Evolutionary conservation across 2,888 invertebrate species (phyloP), one percentile per base, ranked within the genome.

Genomic region (Pomacea canaliculata): DNA sequence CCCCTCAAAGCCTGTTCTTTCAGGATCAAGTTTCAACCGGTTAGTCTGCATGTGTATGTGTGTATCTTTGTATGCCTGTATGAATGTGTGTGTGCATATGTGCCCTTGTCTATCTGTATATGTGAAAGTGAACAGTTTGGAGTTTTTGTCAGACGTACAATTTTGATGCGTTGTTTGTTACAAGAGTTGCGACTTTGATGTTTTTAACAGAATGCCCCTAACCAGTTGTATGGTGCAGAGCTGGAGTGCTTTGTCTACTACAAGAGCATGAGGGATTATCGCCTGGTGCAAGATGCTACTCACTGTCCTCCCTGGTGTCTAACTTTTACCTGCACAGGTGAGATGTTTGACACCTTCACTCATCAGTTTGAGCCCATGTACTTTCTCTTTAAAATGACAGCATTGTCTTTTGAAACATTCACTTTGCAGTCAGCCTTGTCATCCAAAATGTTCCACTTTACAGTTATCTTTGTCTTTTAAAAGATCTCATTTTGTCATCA

Each of bases 271-370:
- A 79, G 90, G 60, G 90, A 90, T 78, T 91, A 90, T 80, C 83
- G 88, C 49, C 83, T 90, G 71, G 89, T 90, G 51, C 88, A 90
- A 75, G 89, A 89, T 62, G 84, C 76, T 46, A 89, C 89, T 5
- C 87, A 88, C 78, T 85, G 83, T 77, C 90, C 90, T 19, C 90
- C 91, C 9, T 91, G 90, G 89, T 90, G 89, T 76, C 78, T 90
- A 66, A 89, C 87, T 10, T 81, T 91, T 69, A 85, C 82, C 62
- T 88, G 88, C 76, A 80, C 86, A 75, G 90, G 90, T 89, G 80
- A 71, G 78, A 60, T 1, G 7, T 49, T 37, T 37, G 37, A 37
- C 37, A 37, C 37, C 37, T 37, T 37, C 37, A 37, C 37, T 37
- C 27, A 7, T 49, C 19, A 37, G 59, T 63, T 63, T 10, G 19